phyloP scores from a whole-genome alignment of 1,140 invertebrate species.

The Rhyzopertha dominica region DNA sequence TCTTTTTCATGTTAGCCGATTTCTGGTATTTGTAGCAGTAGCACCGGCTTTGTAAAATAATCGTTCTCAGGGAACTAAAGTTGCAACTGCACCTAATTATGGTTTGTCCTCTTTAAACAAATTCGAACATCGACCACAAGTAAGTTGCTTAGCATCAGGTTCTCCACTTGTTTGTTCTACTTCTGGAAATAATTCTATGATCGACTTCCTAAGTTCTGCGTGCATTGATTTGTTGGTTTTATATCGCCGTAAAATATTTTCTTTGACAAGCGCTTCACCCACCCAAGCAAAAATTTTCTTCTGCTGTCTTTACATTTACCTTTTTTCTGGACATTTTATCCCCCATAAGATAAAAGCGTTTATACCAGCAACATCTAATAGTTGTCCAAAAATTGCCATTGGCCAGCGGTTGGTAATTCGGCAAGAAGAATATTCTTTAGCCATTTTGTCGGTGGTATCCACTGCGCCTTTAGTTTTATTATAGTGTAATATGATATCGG shows the following conservation, averaged over 20 bases:
- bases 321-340: slow-evolving; percentile 2
- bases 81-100: too few species aligned
- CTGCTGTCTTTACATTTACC: not conserved
- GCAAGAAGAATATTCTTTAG: slow-evolving; percentile 12
- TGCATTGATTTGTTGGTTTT: too few species aligned
- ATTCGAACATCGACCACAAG: too few species aligned
- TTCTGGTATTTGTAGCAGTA: too few species aligned
- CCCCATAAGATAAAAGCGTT: slow-evolving; percentile 13
- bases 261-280: slow-evolving; percentile 11
- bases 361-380: slow-evolving; percentile 9
- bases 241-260: slow-evolving; percentile 16
- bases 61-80: too few species aligned
- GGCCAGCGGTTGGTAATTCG: slow-evolving; percentile 8
- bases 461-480: slow-evolving; percentile 15
- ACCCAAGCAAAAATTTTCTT: slow-evolving; percentile 4
- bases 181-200: too few species aligned
- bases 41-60: too few species aligned
- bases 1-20: too few species aligned
- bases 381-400: slow-evolving; percentile 15
- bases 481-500: slow-evolving; percentile 34
- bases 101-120: too few species aligned
- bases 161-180: too few species aligned
- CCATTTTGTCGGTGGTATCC: slow-evolving; percentile 17
- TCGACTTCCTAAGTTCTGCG: too few species aligned
- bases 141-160: too few species aligned